phyloP scores from a whole-genome alignment of 2,888 invertebrate species.

The Nemapogon koenigi region DNA sequence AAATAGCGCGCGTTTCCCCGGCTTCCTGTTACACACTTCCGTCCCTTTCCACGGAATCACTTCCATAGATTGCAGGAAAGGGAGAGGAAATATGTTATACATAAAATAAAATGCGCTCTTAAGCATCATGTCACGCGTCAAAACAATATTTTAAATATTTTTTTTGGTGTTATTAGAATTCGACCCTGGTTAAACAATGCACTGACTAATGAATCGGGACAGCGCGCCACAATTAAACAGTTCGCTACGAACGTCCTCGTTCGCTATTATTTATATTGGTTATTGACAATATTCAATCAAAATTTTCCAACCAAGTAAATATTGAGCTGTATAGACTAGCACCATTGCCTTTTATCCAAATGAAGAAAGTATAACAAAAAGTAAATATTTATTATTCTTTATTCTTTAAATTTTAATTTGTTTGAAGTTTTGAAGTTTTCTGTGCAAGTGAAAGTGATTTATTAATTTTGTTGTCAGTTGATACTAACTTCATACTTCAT shows the following conservation, averaged over 20 bases:
- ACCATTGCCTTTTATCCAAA: no score
- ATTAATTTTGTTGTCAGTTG: neutral
- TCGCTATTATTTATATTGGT: constrained; percentile 27
- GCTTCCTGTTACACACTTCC: no score
- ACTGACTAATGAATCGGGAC: constrained; percentile 63
- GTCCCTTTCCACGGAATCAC: no score
- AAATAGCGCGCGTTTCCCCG: no score
- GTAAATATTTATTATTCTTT: no score
- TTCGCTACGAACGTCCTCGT: constrained; percentile 44
- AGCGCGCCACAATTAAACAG: constrained; percentile 53
- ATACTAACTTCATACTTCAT: neutral
- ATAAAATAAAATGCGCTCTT: no score
- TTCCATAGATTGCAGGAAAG: no score
- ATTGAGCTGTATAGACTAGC: no score
- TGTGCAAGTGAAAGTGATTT: neutral
- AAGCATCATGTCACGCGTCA: neutral
- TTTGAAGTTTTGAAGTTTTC: neutral
- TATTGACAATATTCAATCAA: constrained; percentile 1
- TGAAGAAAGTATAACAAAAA: no score
- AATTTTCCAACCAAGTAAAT: neutral
- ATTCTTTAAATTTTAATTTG: no score
- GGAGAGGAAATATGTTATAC: no score
- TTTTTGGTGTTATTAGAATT: constrained; percentile 14
- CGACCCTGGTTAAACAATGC: constrained; percentile 45
- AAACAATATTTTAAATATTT: neutral